Percentiles rank a stretch among this genome's conserved stretches.
Conservation (phyloP, 2,888 invertebrate genomes). For the Stenodera caucasica region DNA sequence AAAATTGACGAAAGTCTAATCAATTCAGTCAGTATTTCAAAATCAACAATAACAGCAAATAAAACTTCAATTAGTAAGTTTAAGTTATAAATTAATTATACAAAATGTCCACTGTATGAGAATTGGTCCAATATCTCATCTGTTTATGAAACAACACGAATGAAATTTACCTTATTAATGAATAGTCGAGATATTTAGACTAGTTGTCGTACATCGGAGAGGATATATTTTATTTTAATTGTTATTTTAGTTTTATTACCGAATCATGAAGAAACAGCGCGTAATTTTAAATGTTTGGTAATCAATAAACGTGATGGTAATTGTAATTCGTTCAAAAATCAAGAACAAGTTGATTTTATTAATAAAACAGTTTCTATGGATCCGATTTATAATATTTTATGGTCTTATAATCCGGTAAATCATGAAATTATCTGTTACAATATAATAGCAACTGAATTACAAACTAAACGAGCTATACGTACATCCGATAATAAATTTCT, state of each 20-base stretch:
- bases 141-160: no score
- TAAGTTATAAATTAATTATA: neutral
- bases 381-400: conserved; percentile 89
- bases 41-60: conserved; percentile 88
- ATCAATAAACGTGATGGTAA: conserved; percentile 88
- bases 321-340: conserved; percentile 80
- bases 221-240: neutral
- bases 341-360: conserved; percentile 82
- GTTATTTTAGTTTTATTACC: conserved; percentile 72
- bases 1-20: conserved; percentile 92
- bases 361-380: conserved; percentile 83
- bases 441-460: conserved; percentile 76
- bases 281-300: conserved; percentile 80
- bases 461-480: conserved; percentile 50
- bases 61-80: conserved; percentile 76
- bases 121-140: no score
- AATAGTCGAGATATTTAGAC: no score
- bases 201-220: no score
- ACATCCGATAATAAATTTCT: conserved; percentile 41
- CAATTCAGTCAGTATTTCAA: conserved; percentile 83
- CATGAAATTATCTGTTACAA: conserved; percentile 78
- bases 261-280: conserved; percentile 73
- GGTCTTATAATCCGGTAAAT: conserved; percentile 80
- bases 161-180: no score
- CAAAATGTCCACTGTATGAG: no score